Evolutionary conservation across 2,113 vertebrate genomes (phyloP), one percentile per base, ranked within the genome.

Genomic region (Chaenocephalus aceratus): DNA sequence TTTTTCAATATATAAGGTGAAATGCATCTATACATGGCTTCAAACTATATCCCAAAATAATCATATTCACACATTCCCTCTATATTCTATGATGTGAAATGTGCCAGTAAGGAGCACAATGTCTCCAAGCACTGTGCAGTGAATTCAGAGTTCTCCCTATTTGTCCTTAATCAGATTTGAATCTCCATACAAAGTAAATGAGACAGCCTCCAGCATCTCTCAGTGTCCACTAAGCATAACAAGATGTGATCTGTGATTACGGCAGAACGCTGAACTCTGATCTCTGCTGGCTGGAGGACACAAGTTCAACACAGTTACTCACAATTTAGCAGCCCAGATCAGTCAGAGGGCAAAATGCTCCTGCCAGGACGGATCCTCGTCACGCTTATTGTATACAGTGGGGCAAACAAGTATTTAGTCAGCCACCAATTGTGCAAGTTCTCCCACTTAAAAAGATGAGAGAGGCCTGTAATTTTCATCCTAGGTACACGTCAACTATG

Each of bases 261-360:
- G 68, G 57, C 88, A 86, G 63, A 83, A 79, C 21, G 75, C 82
- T 93, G 91, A 94, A 89, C 92, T 92, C 89, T 94, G 92, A 91
- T 88, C 90, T 84, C 85, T 82, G 82, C 75, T 91, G 87, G 89
- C 86, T 85, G 84, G 75, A 80, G 88, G 89, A 90, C 91, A 89
- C 75, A 79, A 86, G 87, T 91, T 94, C 90, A 93, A 74, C 84
- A 56, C 75, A 26, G 62, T 67, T 85, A 68, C 85, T 88, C 15
- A 74, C 70, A 80, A 77, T 87, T 76, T 71, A 85, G 80, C 77
- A n/a, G 72, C 36, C 12, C 84, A 83, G 75, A 86, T 90, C 75
- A 86, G 85, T 80, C 74, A 5, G 61, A 49, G 85, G 83, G 67
- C 72, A 82, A 89, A 90, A 82, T 57, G 79, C 61, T 76, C 72